Evolutionary conservation across 2,888 invertebrate species (phyloP).

Genomic region (Zootermopsis nevadensis): DNA sequence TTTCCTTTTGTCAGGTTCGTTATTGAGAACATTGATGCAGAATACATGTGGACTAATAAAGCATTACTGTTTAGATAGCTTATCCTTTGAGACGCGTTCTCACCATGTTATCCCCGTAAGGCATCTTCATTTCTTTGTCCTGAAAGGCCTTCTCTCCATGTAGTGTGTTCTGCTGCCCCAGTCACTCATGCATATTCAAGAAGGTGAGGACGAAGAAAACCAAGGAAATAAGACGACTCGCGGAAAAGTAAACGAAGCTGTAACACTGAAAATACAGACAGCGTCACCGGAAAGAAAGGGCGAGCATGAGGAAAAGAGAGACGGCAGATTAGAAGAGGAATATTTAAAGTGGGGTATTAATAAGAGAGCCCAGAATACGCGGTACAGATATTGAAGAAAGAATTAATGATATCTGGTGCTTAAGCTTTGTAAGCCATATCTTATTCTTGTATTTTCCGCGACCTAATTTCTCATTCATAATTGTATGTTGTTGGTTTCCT

Average conservation of each 20-base stretch:
- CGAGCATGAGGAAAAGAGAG: constrained; percentile 5
- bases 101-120: background rate
- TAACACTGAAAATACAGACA: constrained; percentile 3
- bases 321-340: constrained; percentile 19
- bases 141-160: background rate
- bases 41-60: no score
- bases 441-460: background rate
- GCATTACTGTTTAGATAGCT: no score
- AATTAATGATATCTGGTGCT: background rate
- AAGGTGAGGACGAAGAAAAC: constrained; percentile 6
- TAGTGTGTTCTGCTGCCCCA: background rate
- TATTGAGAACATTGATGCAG: no score
- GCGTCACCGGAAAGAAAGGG: background rate
- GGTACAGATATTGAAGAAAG: background rate
- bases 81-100: background rate
- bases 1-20: no score
- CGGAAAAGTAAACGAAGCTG: constrained; percentile 6
- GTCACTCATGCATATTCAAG: constrained; percentile 21
- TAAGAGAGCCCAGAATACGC: background rate
- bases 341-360: constrained; percentile 14
- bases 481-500: background rate
- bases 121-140: background rate
- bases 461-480: background rate
- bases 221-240: background rate
- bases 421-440: background rate